phyloP scores from a whole-genome alignment of 2,888 invertebrate species.

The Cerceris rybyensis region DNA sequence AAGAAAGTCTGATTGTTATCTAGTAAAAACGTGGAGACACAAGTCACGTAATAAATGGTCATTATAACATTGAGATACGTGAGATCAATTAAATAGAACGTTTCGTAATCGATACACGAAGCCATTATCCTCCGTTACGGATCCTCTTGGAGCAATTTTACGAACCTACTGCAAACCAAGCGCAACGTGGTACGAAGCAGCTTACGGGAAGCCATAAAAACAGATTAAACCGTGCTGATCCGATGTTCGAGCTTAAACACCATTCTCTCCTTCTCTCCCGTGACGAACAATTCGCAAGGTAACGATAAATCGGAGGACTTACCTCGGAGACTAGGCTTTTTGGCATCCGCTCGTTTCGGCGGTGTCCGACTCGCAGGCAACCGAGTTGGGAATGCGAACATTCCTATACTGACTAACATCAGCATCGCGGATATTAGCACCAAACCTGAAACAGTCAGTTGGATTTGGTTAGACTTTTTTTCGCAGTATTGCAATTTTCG shows the following conservation, averaged over 20 bases:
- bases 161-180: constrained; percentile 20
- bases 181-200: constrained; percentile 4
- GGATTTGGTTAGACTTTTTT: background rate
- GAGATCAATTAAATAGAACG: too few species aligned
- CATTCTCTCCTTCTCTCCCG: too few species aligned
- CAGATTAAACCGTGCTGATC: too few species aligned
- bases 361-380: constrained; percentile 84
- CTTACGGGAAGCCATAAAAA: constrained; percentile 2
- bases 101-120: too few species aligned
- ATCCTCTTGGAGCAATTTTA: constrained; percentile 45
- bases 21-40: too few species aligned
- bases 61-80: too few species aligned
- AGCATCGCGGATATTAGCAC: constrained; percentile 93
- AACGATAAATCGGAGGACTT: constrained; percentile 50
- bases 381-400: constrained; percentile 95
- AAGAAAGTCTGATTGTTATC: too few species aligned
- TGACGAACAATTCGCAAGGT: background rate
- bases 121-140: constrained; percentile 45
- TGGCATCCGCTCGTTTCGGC: constrained; percentile 79
- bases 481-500: background rate
- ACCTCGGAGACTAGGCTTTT: constrained; percentile 87
- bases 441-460: constrained; percentile 85
- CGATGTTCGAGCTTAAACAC: too few species aligned
- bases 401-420: constrained; percentile 91
- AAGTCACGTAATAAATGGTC: too few species aligned